Base-by-base conservation (phyloP, 2,888 invertebrate species). In the Escarpia spicata region DNA sequence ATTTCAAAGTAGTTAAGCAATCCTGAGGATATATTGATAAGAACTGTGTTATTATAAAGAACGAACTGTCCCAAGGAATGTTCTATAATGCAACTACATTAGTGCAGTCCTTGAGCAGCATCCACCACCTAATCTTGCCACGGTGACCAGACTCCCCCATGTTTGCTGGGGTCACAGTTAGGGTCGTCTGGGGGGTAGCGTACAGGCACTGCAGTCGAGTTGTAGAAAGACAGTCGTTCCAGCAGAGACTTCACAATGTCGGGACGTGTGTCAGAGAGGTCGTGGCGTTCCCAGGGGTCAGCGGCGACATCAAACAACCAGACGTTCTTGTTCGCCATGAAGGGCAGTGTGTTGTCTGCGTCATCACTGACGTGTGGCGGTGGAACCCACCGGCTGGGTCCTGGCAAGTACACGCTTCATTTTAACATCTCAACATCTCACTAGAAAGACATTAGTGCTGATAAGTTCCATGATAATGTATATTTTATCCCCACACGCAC, bases 71-170 rank as follows among this genome's bases (percentile, higher is more conserved):
- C 45, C 45, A 45, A 9, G 45, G 45, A 45, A 45, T 45, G 45
- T 45, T 45, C 45, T 10, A 2, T 45, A 45, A 6, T 9, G 10
- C 2, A 9, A 6, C 90, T 90, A 43, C 12, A 10, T 90, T 12
- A 90, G 43, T 9, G 90, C 31, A 90, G 12, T 37, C 90, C 12
- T 90, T 37, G 15, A 90, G 43, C 37, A 37, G 37, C 12, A 90
- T 37, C 12, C 9, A 12, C 90, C 43, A 90, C 43, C 44, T 91
- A 91, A 15, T 44, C 19, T 91, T 91, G 91, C 96, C 96, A 96
- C 0, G 96, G 96, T 15, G 95, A 95, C 96, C 96, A 96, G 92
- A 94, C 95, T 2, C 96, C 96, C 12, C 95, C 95, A 92, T 95
- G 95, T 10, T 93, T 92, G 90, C 92, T 92, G 0, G 96, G 96